Conservation (phyloP, 1,140 invertebrate genomes). For the Phthorimaea operculella region DNA sequence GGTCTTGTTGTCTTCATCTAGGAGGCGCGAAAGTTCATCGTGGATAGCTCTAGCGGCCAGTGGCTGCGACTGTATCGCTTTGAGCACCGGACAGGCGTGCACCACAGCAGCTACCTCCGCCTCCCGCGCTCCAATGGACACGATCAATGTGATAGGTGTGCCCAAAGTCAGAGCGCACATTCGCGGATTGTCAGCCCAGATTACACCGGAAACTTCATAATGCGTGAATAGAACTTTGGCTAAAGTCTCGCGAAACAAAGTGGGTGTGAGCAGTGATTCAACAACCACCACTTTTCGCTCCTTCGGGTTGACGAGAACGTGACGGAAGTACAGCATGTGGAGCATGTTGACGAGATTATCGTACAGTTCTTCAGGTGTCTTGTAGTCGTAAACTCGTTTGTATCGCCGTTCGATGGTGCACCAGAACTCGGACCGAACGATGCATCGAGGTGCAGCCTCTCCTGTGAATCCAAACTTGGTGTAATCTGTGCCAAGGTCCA, state of each 20-base stretch:
- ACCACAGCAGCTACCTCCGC: slow-evolving; percentile 47
- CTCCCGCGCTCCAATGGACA: slow-evolving; percentile 38
- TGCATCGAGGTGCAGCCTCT: slow-evolving; percentile 87
- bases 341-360: slow-evolving; percentile 90
- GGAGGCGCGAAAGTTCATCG: slow-evolving; percentile 30
- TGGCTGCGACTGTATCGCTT: slow-evolving; percentile 38
- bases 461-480: slow-evolving; percentile 95
- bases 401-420: slow-evolving; percentile 73
- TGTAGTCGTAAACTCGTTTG: slow-evolving; percentile 78
- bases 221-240: slow-evolving; percentile 93
- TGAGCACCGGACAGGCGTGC: slow-evolving; percentile 44
- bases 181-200: slow-evolving; percentile 48
- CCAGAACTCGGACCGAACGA: slow-evolving; percentile 83
- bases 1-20: slow-evolving; percentile 30
- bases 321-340: slow-evolving; percentile 89
- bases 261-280: slow-evolving; percentile 88
- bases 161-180: slow-evolving; percentile 45
- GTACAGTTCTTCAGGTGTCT: slow-evolving; percentile 80
- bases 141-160: slow-evolving; percentile 35
- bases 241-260: slow-evolving; percentile 84
- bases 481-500: slow-evolving; percentile 92
- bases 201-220: slow-evolving; percentile 80
- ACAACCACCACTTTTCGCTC: slow-evolving; percentile 90
- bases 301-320: slow-evolving; percentile 91
- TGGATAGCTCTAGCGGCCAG: slow-evolving; percentile 37